These are phyloP conservation scores for Garrulus glandarius DNA, from an alignment of 2,797 vertebrate genomes.

Conservation along the genomic window DNA sequence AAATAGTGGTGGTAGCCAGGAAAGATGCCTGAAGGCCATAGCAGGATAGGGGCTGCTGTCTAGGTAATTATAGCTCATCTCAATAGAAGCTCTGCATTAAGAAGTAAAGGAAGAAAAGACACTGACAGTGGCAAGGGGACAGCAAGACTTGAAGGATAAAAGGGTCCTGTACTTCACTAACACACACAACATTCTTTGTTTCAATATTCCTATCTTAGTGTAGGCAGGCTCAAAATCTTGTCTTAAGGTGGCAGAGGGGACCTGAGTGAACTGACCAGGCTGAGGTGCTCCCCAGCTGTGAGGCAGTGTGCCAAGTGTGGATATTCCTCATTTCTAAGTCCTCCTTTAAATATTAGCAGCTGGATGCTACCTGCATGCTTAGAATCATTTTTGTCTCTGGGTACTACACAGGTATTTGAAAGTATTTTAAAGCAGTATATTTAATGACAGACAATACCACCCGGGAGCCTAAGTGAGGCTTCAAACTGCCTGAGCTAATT, in stretches of 20 bases:
- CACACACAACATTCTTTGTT: neutral
- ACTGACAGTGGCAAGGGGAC: neutral
- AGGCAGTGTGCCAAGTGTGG: neutral
- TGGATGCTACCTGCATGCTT: neutral
- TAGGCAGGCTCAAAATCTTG: neutral
- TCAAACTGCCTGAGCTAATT: conserved; percentile 62
- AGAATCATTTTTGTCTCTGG: neutral
- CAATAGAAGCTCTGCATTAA: neutral
- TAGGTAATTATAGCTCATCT: conserved; percentile 2
- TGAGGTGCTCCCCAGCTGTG: neutral
- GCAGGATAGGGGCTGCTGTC: neutral
- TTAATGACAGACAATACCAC: conserved; percentile 29
- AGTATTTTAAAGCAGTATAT: conserved; percentile 7
- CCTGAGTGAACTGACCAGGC: neutral
- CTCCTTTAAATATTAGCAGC: neutral
- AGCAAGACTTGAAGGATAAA: neutral
- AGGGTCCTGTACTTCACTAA: neutral
- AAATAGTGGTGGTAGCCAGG: neutral
- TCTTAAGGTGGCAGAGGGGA: neutral
- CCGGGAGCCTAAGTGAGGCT: conserved; percentile 47
- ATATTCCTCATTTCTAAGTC: neutral
- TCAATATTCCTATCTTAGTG: neutral
- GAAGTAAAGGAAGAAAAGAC: neutral
- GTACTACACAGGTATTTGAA: neutral
- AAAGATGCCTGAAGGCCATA: conserved; percentile 27